Evolutionary conservation across 2,888 invertebrate species (phyloP), one percentile per base, ranked within the genome.

Genomic region (Ophioninae sp.): DNA sequence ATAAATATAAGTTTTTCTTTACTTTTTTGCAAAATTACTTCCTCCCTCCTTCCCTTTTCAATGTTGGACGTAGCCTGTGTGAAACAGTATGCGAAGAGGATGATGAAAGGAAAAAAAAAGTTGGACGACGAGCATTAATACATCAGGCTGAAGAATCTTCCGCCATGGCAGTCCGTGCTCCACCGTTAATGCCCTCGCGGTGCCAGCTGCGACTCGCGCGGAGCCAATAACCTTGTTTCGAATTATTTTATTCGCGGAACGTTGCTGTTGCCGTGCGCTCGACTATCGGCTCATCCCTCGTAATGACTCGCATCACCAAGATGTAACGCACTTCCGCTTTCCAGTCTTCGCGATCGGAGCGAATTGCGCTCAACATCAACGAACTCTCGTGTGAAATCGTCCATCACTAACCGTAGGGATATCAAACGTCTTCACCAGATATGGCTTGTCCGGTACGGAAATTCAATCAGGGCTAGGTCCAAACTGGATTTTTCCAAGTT

Each of bases 191-290:
- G 83, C 79, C 81, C 77, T 76, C 61, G 82, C 85, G 79, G 78
- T 74, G 84, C 81, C 86, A 85, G 85, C 85, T 86, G 85, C 88
- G 87, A 88, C 88, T 85, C 88, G 86, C 87, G 86, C 86, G 86
- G 74, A 87, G 87, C 89, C 90, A 89, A 89, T 90, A 90, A 89
- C 89, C 88, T 89, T 89, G 88, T 90, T 90, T 88, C 89, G 87
- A 90, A 88, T 90, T 88, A 88, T 90, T 89, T 88, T 90, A 88
- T 89, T 88, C 88, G 85, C 87, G 87, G 88, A 88, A 88, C 88
- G 88, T 85, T 76, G 83, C 80, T n/a, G 75, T 75, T 79, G 68
- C 84, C 84, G 86, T 82, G 77, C 83, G 84, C 85, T 81, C 80
- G 85, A 85, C 85, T 88, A 85, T 87, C 86, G 82, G 75, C 64